A percentile compares a stretch with the other conserved stretches of the same genome.
Evolutionary conservation across 2,888 invertebrate genomes (phyloP).

Genomic region (Sisyra nigra): DNA sequence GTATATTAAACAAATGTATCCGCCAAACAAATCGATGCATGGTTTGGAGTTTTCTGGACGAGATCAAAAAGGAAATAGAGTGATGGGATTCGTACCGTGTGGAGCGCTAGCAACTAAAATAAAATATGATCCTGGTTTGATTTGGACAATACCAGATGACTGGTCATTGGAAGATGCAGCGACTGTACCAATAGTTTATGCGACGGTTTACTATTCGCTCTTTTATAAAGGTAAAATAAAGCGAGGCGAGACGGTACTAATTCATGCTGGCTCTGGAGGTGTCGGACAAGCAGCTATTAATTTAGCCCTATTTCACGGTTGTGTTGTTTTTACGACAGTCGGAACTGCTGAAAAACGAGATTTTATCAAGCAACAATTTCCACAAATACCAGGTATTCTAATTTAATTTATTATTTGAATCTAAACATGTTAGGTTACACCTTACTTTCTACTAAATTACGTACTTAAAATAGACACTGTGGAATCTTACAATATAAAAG

Average conservation of each 20-base stretch:
- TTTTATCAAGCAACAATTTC: conserved; percentile 28
- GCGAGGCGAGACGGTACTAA: conserved; percentile 55
- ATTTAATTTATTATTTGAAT: too few species aligned
- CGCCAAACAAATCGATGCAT: conserved; percentile 40
- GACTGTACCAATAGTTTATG: conserved; percentile 66
- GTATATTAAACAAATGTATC: conserved; percentile 15
- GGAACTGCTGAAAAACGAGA: conserved; percentile 35
- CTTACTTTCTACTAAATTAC: too few species aligned
- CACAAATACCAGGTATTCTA: conserved; percentile 5
- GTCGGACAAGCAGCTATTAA: conserved; percentile 62
- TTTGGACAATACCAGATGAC: conserved; percentile 52
- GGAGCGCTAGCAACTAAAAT: conserved; percentile 38
- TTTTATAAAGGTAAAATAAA: conserved; percentile 61
- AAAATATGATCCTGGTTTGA: conserved; percentile 28
- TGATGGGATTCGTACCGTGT: conserved; percentile 29
- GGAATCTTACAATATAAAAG: too few species aligned
- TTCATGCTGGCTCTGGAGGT: conserved; percentile 82
- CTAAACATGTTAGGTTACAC: too few species aligned
- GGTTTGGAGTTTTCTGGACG: conserved; percentile 46
- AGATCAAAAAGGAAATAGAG: conserved; percentile 14
- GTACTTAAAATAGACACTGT: too few species aligned
- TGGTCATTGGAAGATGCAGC: conserved; percentile 64
- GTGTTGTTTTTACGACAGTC: conserved; percentile 44
- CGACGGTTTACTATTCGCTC: conserved; percentile 30
- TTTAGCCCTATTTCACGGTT: conserved; percentile 38